These are phyloP conservation scores for Ceratosolen fusciceps DNA, from an alignment of 1,140 invertebrate species.

Conservation along the genomic window DNA sequence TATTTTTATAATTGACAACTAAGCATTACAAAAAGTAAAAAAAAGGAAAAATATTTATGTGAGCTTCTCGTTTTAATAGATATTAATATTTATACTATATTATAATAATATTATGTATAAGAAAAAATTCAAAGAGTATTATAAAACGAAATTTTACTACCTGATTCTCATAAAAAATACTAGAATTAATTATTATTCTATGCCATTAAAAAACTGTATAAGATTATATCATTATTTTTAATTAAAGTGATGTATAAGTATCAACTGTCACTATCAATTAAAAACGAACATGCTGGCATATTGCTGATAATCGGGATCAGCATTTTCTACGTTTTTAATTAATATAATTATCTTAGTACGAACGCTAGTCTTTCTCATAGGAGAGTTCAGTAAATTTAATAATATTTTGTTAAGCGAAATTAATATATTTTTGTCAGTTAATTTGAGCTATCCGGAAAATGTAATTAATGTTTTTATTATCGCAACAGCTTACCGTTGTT, in stretches of 20 bases:
- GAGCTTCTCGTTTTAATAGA: no score
- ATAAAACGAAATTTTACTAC: no score
- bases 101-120: no score
- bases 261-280: not conserved
- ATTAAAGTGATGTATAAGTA: not conserved
- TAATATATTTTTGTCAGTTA: constrained; percentile 30
- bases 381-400: constrained; percentile 49
- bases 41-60: no score
- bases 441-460: constrained; percentile 45
- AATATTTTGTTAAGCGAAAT: constrained; percentile 34
- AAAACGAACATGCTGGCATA: not conserved
- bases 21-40: no score
- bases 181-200: not conserved
- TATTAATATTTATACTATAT: no score
- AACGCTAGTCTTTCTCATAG: constrained; percentile 8
- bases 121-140: no score
- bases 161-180: not conserved
- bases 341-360: constrained; percentile 46
- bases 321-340: constrained; percentile 38
- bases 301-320: constrained; percentile 4
- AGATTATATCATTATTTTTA: not conserved
- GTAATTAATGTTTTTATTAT: constrained; percentile 40
- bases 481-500: constrained; percentile 13
- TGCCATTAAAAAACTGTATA: constrained; percentile 1
- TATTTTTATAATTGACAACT: no score